Conservation (phyloP, 2,113 vertebrate species). For the Daboia siamensis region DNA sequence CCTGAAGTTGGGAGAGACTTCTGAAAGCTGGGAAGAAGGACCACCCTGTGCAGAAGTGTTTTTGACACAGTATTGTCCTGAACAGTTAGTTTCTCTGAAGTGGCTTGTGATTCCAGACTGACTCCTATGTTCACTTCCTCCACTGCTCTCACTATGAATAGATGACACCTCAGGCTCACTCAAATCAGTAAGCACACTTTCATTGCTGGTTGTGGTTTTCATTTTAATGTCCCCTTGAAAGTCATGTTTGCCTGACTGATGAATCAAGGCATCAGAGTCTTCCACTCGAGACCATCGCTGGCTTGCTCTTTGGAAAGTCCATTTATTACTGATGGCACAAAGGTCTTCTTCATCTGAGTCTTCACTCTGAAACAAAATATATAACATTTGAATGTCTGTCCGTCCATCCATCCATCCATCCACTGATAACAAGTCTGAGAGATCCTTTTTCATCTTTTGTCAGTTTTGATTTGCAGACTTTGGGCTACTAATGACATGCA, state of each 20-base stretch:
- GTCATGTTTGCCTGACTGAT: constrained; percentile 66
- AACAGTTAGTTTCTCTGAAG: constrained; percentile 73
- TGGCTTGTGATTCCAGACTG: constrained; percentile 47
- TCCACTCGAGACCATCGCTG: constrained; percentile 93
- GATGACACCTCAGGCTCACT: constrained; percentile 92
- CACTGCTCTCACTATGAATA: constrained; percentile 88
- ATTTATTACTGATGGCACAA: constrained; percentile 93
- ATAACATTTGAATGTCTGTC: background rate
- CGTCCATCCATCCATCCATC: background rate
- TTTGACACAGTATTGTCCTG: constrained; percentile 72
- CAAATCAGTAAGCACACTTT: constrained; percentile 91
- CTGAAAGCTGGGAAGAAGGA: constrained; percentile 62
- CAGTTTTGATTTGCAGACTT: background rate
- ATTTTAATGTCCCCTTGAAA: constrained; percentile 75
- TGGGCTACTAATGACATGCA: background rate
- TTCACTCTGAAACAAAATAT: constrained; percentile 76
- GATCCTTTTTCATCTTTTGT: background rate
- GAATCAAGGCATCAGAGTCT: constrained; percentile 74
- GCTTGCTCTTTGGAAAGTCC: constrained; percentile 96
- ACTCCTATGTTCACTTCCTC: constrained; percentile 71
- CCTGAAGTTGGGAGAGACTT: constrained; percentile 77
- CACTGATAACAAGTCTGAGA: background rate
- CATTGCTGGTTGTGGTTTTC: constrained; percentile 87
- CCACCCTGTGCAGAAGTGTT: constrained; percentile 72
- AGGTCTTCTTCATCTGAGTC: constrained; percentile 96